phyloP scores from a whole-genome alignment of 1,140 invertebrate species.

The Bombus vancouverensis region DNA sequence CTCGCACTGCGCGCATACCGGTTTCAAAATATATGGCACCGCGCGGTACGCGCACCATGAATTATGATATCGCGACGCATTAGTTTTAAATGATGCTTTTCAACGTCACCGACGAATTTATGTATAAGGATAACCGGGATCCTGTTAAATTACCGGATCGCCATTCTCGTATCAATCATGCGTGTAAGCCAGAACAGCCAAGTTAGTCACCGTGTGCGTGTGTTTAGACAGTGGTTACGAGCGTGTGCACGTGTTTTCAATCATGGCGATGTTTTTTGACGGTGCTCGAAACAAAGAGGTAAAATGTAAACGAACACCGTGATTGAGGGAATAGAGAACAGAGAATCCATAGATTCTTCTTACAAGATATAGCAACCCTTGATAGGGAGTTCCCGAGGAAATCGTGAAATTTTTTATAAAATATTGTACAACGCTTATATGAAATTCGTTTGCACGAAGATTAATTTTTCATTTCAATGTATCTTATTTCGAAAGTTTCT shows the following conservation, averaged over 20 bases:
- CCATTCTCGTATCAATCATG: constrained; percentile 30
- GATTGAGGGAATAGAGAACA: too few relatives aligned
- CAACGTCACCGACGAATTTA: constrained; percentile 49
- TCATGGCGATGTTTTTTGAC: too few relatives aligned
- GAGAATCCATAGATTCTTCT: background rate
- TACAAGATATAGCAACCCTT: background rate
- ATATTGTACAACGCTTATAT: too few relatives aligned
- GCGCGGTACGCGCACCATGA: constrained; percentile 4
- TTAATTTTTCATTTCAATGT: too few relatives aligned
- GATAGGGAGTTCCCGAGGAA: too few relatives aligned
- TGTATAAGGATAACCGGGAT: constrained; percentile 47
- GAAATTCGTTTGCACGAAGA: too few relatives aligned
- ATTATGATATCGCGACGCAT: constrained; percentile 47
- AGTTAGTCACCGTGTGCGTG: background rate
- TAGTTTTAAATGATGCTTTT: constrained; percentile 53
- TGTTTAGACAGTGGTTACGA: background rate
- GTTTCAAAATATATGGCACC: constrained; percentile 26
- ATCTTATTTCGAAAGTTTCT: background rate
- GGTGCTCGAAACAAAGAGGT: background rate
- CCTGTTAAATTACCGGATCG: constrained; percentile 32
- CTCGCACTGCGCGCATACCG: background rate
- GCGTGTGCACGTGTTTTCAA: background rate
- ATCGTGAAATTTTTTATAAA: too few relatives aligned
- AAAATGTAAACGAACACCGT: background rate
- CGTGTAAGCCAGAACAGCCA: background rate